phyloP scores from a whole-genome alignment of 2,797 vertebrate genomes.

The Lindbergichthys nudifrons region DNA sequence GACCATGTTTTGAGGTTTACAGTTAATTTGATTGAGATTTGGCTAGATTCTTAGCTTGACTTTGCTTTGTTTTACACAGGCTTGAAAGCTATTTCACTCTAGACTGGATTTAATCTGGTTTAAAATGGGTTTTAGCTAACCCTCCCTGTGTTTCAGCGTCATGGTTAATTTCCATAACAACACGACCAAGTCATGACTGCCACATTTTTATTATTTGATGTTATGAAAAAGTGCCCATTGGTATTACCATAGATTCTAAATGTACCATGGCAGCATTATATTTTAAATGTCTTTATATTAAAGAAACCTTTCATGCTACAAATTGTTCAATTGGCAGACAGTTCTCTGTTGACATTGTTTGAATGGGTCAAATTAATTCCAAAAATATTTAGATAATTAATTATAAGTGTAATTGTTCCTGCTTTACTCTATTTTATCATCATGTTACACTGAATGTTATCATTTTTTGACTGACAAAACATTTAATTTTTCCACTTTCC shows the following conservation, averaged over 20 bases:
- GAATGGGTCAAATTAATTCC: background rate
- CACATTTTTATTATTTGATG: conserved; percentile 11
- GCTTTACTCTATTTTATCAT: too few relatives aligned
- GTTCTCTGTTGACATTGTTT: background rate
- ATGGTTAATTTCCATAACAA: conserved; percentile 73
- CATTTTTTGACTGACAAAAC: too few relatives aligned
- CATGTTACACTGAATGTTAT: too few relatives aligned
- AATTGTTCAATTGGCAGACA: background rate
- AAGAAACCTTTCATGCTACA: background rate
- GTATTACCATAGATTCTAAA: conserved; percentile 13
- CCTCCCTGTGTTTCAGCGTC: conserved; percentile 60
- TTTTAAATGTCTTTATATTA: conserved; percentile 3
- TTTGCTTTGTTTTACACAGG: conserved; percentile 58
- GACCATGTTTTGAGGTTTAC: conserved; percentile 21
- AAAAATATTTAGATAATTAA: too few relatives aligned
- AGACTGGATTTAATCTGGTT: conserved; percentile 12
- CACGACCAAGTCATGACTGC: conserved; percentile 54
- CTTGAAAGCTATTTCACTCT: conserved; percentile 56
- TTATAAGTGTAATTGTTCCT: too few relatives aligned
- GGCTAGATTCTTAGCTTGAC: conserved; percentile 38
- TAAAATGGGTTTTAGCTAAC: conserved; percentile 58
- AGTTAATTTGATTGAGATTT: conserved; percentile 42
- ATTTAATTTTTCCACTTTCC: too few relatives aligned
- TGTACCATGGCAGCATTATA: background rate
- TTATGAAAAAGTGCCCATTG: conserved; percentile 22